Conservation (phyloP, 2,113 vertebrate species). For the Pholis gunnellus region DNA sequence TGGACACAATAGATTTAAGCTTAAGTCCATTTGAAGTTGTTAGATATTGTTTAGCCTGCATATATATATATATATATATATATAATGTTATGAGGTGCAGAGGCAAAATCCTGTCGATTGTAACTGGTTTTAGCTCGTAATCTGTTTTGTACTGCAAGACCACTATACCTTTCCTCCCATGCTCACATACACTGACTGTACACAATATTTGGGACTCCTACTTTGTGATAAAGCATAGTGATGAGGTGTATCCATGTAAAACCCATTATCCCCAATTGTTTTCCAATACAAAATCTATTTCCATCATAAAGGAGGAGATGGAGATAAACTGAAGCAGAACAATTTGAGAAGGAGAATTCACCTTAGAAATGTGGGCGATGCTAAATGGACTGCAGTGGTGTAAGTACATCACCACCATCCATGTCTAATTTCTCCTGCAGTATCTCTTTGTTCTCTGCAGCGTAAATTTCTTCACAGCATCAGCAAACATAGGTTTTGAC, state of each 20-base stretch:
- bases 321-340: conserved; percentile 7
- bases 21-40: background rate
- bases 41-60: too few species aligned
- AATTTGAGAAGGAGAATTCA: background rate
- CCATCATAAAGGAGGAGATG: background rate
- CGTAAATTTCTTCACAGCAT: conserved; percentile 20
- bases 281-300: conserved; percentile 6
- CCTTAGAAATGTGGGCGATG: background rate
- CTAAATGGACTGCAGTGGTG: conserved; percentile 1
- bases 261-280: background rate
- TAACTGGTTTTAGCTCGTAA: background rate
- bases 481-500: conserved; percentile 31
- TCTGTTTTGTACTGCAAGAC: background rate
- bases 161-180: background rate
- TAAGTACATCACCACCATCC: conserved; percentile 3
- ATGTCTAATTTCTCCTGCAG: conserved; percentile 8
- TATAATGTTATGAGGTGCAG: background rate
- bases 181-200: background rate
- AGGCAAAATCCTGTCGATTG: background rate
- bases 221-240: background rate
- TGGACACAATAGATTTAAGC: background rate
- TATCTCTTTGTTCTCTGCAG: background rate
- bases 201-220: background rate
- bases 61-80: too few species aligned
- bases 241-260: conserved; percentile 19